Percentiles rank a stretch among this genome's conserved stretches.
These are phyloP conservation scores for Cranoglanis bouderius DNA, from an alignment of 2,113 vertebrate genomes.

Conservation along the genomic window DNA sequence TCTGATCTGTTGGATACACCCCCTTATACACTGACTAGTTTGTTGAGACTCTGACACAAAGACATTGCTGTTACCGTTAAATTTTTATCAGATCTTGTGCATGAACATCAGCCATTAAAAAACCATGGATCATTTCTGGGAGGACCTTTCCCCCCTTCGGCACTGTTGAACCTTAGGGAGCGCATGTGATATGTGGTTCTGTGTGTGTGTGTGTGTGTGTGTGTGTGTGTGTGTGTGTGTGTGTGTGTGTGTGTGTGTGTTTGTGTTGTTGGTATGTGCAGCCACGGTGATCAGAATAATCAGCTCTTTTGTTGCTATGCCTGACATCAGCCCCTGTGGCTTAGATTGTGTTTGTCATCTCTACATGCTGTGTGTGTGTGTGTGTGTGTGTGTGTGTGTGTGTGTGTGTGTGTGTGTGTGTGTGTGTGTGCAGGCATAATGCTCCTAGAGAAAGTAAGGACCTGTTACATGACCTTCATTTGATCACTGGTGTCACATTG, in stretches of 20 bases:
- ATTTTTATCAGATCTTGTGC: not conserved
- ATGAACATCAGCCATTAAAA: not conserved
- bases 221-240: constrained; percentile 39
- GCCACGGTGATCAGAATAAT: constrained; percentile 50
- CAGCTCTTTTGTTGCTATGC: constrained; percentile 49
- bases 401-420: constrained; percentile 18
- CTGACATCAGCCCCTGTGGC: constrained; percentile 42
- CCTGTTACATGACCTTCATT: constrained; percentile 23
- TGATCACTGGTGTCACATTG: constrained; percentile 3
- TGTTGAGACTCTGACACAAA: not conserved
- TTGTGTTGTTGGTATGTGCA: constrained; percentile 45
- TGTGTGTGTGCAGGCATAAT: constrained; percentile 2
- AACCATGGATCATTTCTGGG: not conserved
- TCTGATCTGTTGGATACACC: not conserved
- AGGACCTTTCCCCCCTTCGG: not conserved
- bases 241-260: constrained; percentile 44
- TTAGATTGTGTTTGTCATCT: constrained; percentile 4
- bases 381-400: constrained; percentile 35
- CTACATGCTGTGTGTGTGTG: constrained; percentile 7
- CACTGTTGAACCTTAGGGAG: not conserved
- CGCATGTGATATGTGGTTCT: not conserved
- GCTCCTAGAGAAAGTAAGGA: not conserved
- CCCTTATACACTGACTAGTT: not conserved
- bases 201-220: constrained; percentile 26
- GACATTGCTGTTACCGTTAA: not conserved